Evolutionary conservation across 2,113 vertebrate genomes (phyloP).

Genomic region (Rallus limicola): DNA sequence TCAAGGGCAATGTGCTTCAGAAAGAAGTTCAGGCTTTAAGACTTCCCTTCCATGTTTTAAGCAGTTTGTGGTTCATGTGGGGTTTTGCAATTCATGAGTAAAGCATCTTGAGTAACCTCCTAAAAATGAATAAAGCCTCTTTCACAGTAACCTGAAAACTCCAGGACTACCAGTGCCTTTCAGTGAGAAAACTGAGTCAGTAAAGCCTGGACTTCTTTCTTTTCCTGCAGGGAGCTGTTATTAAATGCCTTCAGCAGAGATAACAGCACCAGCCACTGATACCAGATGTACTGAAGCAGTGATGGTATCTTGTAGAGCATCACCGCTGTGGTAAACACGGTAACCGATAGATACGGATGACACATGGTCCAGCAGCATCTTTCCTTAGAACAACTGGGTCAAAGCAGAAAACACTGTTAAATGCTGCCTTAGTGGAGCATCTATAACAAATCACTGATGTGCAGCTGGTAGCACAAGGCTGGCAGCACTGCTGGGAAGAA

Average conservation of each 20-base stretch:
- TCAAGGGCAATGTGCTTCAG: background rate
- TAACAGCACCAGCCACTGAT: background rate
- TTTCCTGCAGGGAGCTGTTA: background rate
- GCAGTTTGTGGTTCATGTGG: background rate
- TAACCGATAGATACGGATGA: background rate
- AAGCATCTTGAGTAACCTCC: background rate
- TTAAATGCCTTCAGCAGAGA: background rate
- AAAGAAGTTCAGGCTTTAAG: background rate
- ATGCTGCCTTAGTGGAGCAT: background rate
- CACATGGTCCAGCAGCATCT: background rate
- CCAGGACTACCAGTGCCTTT: background rate
- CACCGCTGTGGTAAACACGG: background rate
- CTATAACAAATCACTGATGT: background rate
- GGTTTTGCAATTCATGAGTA: background rate
- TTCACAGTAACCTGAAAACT: background rate
- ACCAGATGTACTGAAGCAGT: background rate
- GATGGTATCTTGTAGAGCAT: background rate
- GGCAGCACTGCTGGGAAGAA: background rate
- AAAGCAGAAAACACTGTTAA: background rate
- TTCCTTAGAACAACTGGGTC: background rate
- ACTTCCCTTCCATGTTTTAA: background rate
- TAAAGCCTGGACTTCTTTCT: background rate
- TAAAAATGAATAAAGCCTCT: background rate
- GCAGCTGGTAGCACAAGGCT: background rate
- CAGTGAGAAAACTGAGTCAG: background rate